A percentile compares a stretch with the other conserved stretches of the same genome.
Conservation (phyloP, 1,140 invertebrate species). For the Dolichoris vasculosae region DNA sequence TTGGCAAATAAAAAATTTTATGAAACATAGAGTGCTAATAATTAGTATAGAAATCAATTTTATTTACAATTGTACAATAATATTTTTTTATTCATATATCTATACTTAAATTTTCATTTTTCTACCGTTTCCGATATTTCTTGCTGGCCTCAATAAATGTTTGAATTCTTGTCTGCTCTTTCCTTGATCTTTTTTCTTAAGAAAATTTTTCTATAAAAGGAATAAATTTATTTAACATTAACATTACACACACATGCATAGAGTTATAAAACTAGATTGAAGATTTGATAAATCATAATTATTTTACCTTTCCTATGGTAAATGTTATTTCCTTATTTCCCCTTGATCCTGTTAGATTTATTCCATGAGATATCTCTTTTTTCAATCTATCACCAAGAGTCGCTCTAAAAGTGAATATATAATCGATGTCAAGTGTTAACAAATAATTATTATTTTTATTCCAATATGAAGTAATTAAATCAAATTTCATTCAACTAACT, state of each 20-base stretch:
- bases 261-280: neutral
- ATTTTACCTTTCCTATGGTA: constrained; percentile 76
- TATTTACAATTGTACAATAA: constrained; percentile 52
- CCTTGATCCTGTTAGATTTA: constrained; percentile 77
- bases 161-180: constrained; percentile 83
- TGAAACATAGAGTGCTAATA: constrained; percentile 23
- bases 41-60: constrained; percentile 46
- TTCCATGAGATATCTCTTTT: constrained; percentile 75
- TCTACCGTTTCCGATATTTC: constrained; percentile 65
- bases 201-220: constrained; percentile 51
- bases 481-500: constrained; percentile 64
- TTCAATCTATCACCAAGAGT: constrained; percentile 82
- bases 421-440: too few species aligned
- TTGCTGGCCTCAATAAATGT: constrained; percentile 81
- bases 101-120: constrained; percentile 50
- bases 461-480: too few species aligned
- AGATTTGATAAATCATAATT: neutral
- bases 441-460: too few species aligned
- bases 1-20: constrained; percentile 19
- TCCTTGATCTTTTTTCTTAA: constrained; percentile 57
- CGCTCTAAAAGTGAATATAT: constrained; percentile 73
- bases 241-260: neutral
- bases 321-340: constrained; percentile 89
- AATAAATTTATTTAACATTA: neutral
- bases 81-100: constrained; percentile 18